A percentile compares a stretch with the other conserved stretches of the same genome.
phyloP scores from a whole-genome alignment of 2,113 vertebrate genomes.

The Mirounga angustirostris region DNA sequence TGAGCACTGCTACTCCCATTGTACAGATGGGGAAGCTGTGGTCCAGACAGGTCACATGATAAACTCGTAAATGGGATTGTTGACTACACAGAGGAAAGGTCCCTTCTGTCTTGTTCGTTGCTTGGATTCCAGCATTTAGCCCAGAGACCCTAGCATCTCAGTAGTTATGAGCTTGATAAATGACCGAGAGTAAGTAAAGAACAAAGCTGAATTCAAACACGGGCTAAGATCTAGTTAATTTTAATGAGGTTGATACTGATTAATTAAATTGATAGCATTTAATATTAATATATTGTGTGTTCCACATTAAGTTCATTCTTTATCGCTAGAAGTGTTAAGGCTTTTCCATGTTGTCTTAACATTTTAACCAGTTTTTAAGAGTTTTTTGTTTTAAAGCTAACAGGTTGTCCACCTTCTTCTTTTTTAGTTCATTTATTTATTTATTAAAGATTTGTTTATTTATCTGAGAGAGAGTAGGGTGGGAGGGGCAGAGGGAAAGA shows the following conservation, averaged over 20 bases:
- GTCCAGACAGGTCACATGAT: neutral
- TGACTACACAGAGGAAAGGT: neutral
- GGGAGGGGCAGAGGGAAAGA: neutral
- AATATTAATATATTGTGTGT: neutral
- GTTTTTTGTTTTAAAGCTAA: neutral
- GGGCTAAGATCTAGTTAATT: neutral
- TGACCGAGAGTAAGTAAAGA: neutral
- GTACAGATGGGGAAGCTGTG: neutral
- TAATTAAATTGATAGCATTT: neutral
- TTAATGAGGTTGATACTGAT: neutral
- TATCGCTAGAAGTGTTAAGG: neutral
- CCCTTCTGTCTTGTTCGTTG: neutral
- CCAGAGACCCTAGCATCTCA: neutral
- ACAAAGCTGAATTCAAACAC: neutral
- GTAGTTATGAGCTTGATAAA: neutral
- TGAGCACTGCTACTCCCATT: neutral
- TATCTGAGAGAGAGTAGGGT: neutral
- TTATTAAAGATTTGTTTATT: neutral
- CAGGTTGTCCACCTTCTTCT: neutral
- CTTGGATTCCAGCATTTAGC: neutral
- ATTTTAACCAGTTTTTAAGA: neutral
- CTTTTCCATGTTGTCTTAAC: neutral
- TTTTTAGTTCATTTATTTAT: neutral
- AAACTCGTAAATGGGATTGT: neutral
- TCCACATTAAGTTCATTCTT: neutral